Conservation (phyloP, 2,113 vertebrate genomes). For the Mus spicilegus region DNA sequence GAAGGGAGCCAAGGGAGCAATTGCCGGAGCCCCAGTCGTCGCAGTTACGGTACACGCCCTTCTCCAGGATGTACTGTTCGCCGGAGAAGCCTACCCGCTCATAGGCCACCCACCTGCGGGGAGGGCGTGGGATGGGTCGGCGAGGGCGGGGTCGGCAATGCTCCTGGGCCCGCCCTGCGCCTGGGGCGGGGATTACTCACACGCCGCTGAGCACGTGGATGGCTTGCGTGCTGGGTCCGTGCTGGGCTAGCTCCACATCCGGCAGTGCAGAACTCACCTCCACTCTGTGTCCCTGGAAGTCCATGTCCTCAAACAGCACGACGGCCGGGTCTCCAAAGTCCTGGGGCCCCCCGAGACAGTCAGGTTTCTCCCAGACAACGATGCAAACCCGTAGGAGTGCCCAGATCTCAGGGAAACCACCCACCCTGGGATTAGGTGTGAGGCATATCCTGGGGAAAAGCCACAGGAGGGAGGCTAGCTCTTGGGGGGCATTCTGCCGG, state of each 20-base stretch:
- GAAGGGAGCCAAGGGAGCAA: constrained; percentile 90
- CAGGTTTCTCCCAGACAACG: not conserved
- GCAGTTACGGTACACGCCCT: constrained; percentile 94
- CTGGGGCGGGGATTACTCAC: constrained; percentile 86
- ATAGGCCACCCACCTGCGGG: constrained; percentile 94
- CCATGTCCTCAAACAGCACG: constrained; percentile 90
- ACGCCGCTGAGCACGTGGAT: constrained; percentile 94
- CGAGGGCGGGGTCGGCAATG: not conserved
- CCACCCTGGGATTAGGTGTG: not conserved
- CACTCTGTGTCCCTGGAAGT: constrained; percentile 88
- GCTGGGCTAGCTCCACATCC: constrained; percentile 89
- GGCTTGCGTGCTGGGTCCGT: constrained; percentile 88
- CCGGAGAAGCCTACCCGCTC: constrained; percentile 95
- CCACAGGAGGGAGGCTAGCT: not conserved
- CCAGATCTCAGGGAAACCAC: not conserved
- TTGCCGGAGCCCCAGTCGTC: constrained; percentile 94
- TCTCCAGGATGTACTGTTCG: constrained; percentile 95
- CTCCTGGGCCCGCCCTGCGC: not conserved
- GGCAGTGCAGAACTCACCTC: constrained; percentile 92
- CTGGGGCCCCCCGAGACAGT: constrained; percentile 82
- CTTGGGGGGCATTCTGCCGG: not conserved
- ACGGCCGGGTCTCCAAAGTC: constrained; percentile 91
- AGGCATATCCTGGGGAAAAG: not conserved
- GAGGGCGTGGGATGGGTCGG: not conserved
- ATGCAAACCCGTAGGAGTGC: not conserved